A percentile compares a stretch with the other conserved stretches of the same genome.
These are phyloP conservation scores for Zaprionus gabonicus DNA, from an alignment of 1,140 invertebrate genomes.

Conservation along the genomic window DNA sequence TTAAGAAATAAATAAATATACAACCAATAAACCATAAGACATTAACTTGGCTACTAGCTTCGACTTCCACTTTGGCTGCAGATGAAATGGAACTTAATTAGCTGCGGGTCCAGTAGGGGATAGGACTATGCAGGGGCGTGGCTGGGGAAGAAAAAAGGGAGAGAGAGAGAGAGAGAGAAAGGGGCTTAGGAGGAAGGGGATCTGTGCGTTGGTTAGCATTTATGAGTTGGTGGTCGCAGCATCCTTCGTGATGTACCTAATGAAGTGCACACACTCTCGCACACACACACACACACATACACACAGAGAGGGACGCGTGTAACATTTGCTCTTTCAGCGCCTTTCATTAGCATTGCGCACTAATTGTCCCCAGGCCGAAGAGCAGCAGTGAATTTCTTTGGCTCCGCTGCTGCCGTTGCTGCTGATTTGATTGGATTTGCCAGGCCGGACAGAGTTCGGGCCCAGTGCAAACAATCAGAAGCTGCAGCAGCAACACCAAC, in stretches of 20 bases:
- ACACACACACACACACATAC: background rate
- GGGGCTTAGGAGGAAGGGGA: background rate
- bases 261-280: slow-evolving; percentile 53
- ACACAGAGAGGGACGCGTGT: background rate
- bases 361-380: slow-evolving; percentile 57
- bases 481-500: slow-evolving; percentile 29
- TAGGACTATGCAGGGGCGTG: background rate
- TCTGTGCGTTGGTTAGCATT: slow-evolving; percentile 21
- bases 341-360: slow-evolving; percentile 73
- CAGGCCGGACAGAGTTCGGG: slow-evolving; percentile 27
- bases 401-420: slow-evolving; percentile 21
- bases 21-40: slow-evolving; percentile 58
- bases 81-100: slow-evolving; percentile 53
- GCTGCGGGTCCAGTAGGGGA: slow-evolving; percentile 19
- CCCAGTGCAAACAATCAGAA: slow-evolving; percentile 60
- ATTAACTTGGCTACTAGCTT: slow-evolving; percentile 38
- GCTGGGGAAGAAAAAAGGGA: too few species aligned
- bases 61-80: slow-evolving; percentile 9
- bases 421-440: slow-evolving; percentile 70
- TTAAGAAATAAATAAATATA: slow-evolving; percentile 72
- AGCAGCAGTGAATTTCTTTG: slow-evolving; percentile 45
- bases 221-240: slow-evolving; percentile 38
- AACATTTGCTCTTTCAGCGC: slow-evolving; percentile 32
- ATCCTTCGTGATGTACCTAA: slow-evolving; percentile 53
- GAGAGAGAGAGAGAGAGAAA: background rate